phyloP scores from a whole-genome alignment of 2,888 invertebrate genomes.

The Philopedon plagiatum region DNA sequence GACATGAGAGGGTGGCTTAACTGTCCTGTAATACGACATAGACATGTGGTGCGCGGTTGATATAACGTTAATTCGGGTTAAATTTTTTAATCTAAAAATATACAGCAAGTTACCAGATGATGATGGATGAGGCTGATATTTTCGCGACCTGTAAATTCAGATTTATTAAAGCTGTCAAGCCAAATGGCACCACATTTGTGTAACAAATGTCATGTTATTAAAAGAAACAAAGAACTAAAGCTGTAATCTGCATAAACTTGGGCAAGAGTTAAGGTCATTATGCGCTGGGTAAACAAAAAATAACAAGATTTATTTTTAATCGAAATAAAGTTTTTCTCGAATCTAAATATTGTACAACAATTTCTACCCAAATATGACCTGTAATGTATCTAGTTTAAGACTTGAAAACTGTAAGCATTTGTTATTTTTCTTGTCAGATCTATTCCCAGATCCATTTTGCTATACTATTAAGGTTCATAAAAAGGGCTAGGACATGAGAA shows the following conservation, averaged over 20 bases:
- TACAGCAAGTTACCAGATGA: slow-evolving; percentile 42
- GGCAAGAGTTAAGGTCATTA: background rate
- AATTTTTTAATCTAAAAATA: slow-evolving; percentile 49
- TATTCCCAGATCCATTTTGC: no score
- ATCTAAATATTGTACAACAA: no score
- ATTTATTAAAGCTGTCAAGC: slow-evolving; percentile 38
- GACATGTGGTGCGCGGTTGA: slow-evolving; percentile 48
- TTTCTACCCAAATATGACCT: no score
- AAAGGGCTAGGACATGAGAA: no score
- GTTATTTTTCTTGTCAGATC: no score
- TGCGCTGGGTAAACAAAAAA: no score
- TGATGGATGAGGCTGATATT: slow-evolving; percentile 45
- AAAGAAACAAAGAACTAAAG: slow-evolving; percentile 1
- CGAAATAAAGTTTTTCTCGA: no score
- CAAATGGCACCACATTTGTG: slow-evolving; percentile 32
- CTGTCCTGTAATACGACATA: slow-evolving; percentile 38
- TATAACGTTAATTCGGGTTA: slow-evolving; percentile 50
- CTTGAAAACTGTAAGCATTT: no score
- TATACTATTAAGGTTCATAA: no score
- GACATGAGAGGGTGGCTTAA: slow-evolving; percentile 50
- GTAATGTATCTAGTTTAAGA: no score
- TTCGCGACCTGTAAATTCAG: slow-evolving; percentile 33
- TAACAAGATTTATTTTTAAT: no score
- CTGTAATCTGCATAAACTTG: background rate
- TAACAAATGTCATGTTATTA: slow-evolving; percentile 25